phyloP scores from a whole-genome alignment of 1,140 invertebrate species.

The Scylla paramamosain region DNA sequence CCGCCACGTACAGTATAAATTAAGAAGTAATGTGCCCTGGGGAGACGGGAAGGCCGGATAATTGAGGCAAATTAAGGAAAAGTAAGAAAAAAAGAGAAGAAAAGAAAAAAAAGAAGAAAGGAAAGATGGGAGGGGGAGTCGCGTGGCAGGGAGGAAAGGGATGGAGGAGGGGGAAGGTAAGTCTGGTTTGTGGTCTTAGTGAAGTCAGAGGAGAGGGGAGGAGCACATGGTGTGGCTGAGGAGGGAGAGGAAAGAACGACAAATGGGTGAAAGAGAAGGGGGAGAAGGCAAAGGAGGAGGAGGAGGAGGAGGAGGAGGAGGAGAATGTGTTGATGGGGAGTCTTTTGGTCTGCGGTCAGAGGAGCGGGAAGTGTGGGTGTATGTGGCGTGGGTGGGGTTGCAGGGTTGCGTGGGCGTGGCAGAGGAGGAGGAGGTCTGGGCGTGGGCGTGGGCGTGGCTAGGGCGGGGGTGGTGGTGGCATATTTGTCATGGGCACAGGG shows the following conservation, averaged over 20 bases:
- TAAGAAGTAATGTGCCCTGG: slow-evolving; percentile 38
- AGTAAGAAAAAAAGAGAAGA: slow-evolving; percentile 39
- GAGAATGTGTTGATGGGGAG: neutral
- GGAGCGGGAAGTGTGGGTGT: neutral
- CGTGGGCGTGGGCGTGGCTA: neutral
- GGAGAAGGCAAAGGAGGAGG: neutral
- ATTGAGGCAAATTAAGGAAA: slow-evolving; percentile 58
- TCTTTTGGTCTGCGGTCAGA: slow-evolving; percentile 53
- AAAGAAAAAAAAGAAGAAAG: slow-evolving; percentile 15
- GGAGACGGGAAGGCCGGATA: slow-evolving; percentile 47
- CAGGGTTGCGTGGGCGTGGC: slow-evolving; percentile 8
- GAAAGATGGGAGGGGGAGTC: slow-evolving; percentile 4
- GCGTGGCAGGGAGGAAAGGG: slow-evolving; percentile 34
- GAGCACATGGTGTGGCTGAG: too few species aligned
- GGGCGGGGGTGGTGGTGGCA: slow-evolving; percentile 32
- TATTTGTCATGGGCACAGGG: slow-evolving; percentile 57
- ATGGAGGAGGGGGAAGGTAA: neutral
- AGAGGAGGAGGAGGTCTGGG: neutral
- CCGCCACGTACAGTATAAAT: slow-evolving; percentile 27
- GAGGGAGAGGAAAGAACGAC: slow-evolving; percentile 6
- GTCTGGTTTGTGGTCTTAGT: slow-evolving; percentile 41
- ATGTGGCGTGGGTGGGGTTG: slow-evolving; percentile 21
- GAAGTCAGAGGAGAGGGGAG: neutral
- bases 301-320: neutral
- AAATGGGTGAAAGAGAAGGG: neutral